Base-by-base conservation (phyloP, 2,113 vertebrate genomes). In the Dicerorhinus sumatrensis region DNA sequence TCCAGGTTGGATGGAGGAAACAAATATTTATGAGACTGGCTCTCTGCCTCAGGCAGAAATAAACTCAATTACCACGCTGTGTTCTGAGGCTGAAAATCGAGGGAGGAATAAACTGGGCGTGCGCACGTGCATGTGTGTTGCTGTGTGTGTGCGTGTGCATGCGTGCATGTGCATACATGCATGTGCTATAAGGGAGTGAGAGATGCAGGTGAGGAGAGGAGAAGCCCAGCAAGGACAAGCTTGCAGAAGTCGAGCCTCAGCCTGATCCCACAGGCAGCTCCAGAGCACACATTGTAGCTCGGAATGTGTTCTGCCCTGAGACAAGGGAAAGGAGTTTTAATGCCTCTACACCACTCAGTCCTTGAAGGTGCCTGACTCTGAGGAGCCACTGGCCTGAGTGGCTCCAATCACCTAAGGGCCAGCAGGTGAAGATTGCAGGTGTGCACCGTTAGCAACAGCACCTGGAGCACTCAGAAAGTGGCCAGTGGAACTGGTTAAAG, bases 1-100 rank as follows among this genome's bases (percentile, higher is more conserved):
- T 84, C 48, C 42, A 81, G 60, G 89, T 85, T 89, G 73, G n/a
- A 39, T 51, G 25, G 39, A 96, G 84, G 83, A 81, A 96, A 91
- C 81, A 76, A 97, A 94, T 92, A 81, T 48, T 85, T 80, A 65
- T 75, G 60, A 96, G 72, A 92, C 4, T 83, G 72, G 72, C 65
- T 94, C 51, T 96, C 63, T 85, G 65, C 72, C 67, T 89, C 3
- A 1, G n/a, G 58, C 29, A 92, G 48, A 92, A 80, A 89, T 58
- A 89, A 80, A 94, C 31, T 79, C 79, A 75, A 89, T 96, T 65
- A 80, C 65, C 76, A n/a, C 29, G 42, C 75, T 95, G 84, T 90
- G 86, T 56, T 89, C 84, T 86, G 58, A 94, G 42, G 42, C 27
- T 89, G 23, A 73, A 31, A 46, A 46, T n/a, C 9, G 0, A 94